phyloP scores from a whole-genome alignment of 2,113 vertebrate genomes.

The Chinchilla lanigera region DNA sequence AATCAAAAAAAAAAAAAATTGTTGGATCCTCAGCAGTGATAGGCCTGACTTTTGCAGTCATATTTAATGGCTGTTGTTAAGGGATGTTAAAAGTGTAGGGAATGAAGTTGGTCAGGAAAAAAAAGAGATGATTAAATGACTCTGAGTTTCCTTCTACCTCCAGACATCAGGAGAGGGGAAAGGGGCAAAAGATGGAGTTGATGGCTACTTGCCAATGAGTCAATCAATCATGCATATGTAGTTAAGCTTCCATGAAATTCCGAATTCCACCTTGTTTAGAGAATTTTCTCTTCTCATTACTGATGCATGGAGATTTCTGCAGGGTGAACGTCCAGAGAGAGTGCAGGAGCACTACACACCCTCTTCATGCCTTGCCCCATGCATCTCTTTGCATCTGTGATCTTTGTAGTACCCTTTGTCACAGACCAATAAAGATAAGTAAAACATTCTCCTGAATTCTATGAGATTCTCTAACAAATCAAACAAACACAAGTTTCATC shows the following conservation, averaged over 20 bases:
- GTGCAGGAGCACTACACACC: neutral
- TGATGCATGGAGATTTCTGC: no score
- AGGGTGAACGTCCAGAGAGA: fast-evolving
- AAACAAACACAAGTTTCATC: neutral
- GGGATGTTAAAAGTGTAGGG: neutral
- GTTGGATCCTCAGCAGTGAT: neutral
- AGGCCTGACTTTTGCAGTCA: neutral
- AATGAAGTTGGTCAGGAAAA: neutral
- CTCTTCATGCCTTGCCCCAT: neutral
- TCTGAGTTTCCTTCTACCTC: neutral
- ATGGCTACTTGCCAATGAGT: no score
- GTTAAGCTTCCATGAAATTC: neutral
- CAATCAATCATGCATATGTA: neutral
- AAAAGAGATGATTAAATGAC: neutral
- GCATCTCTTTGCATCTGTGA: neutral
- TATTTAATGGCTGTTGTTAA: neutral
- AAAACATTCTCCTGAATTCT: neutral
- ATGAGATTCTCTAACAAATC: neutral
- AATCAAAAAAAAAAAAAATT: neutral
- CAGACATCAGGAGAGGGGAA: neutral
- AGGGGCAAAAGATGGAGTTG: neutral
- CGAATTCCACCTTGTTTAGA: no score
- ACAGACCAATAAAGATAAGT: neutral
- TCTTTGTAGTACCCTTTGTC: neutral
- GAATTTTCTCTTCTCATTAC: no score